Base-by-base conservation (phyloP, 2,113 vertebrate species). In the Synchiropus splendidus region DNA sequence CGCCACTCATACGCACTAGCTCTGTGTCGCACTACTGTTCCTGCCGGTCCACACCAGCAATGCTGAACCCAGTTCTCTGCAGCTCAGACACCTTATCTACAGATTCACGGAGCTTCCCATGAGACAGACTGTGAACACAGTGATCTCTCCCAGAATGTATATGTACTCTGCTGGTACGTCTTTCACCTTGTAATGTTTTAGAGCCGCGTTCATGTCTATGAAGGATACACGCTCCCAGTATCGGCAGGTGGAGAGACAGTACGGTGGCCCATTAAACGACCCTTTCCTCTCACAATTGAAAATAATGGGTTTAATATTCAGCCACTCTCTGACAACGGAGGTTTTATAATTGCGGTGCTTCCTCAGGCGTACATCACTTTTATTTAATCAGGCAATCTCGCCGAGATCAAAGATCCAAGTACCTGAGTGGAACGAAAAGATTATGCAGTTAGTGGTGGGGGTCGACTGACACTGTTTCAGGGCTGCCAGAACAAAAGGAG, bases 51-150 rank as follows among this genome's bases (percentile, higher is more conserved):
- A 67, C 35, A 58, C 52, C 58, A 58, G 70, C 58, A 42, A 40
- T 73, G 67, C 69, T 78, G 74, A 81, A 72, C 72, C 82, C 80
- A 79, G 80, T 69, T 83, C 77, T 81, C 72, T 18, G 82, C 81
- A 73, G 69, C 65, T 82, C 75, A 77, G 61, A 75, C 67, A 72
- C 60, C 38, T 63, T 73, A 79, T 80, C 51, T 57, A 38, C 68
- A 65, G 75, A 80, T 70, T 77, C 67, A 42, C 45, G 74, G 79
- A 80, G 78, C 77, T 72, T 72, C 66, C 70, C 54, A 41, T 38
- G 64, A 78, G 78, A 71, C 67, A 72, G 68, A 73, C 57, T 30
- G 45, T 69, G 51, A 49, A 61, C 61, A 64, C 34, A 48, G 45
- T 47, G 39, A 52, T 16, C 45, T 40, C 44, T 49, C 55, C 46